Evolutionary conservation across 2,113 vertebrate species (phyloP).

Genomic region (Myxocyprinus asiaticus): DNA sequence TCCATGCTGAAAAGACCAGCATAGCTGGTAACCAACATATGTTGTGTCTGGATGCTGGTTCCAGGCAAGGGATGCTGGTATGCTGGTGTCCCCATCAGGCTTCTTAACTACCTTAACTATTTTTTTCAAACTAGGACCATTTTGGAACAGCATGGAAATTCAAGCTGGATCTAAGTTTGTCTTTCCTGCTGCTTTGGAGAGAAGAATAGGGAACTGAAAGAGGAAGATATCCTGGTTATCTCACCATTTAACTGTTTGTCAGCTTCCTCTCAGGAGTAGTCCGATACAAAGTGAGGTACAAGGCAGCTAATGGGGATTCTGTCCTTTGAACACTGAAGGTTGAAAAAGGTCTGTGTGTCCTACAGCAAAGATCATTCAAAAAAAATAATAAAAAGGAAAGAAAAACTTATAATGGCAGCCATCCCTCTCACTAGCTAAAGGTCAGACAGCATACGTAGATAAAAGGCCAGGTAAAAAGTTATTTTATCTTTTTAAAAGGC

Average conservation of each 20-base stretch:
- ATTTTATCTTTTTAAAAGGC: slow-evolving; percentile 46
- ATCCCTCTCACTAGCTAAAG: slow-evolving; percentile 62
- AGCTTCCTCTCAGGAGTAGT: slow-evolving; percentile 40
- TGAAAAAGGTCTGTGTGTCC: slow-evolving; percentile 64
- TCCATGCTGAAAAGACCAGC: too few species aligned
- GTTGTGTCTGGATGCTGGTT: too few species aligned
- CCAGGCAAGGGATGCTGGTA: too few species aligned
- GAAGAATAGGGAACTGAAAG: too few species aligned
- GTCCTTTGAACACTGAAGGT: slow-evolving; percentile 63
- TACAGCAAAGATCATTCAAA: slow-evolving; percentile 55
- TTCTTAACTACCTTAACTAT: too few species aligned
- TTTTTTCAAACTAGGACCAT: too few species aligned
- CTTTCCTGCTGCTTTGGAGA: too few species aligned
- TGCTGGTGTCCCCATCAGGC: too few species aligned
- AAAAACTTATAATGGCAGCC: slow-evolving; percentile 56
- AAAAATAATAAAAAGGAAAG: slow-evolving; percentile 8
- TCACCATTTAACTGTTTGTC: slow-evolving; percentile 38
- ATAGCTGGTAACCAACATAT: too few species aligned
- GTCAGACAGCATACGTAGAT: slow-evolving; percentile 64
- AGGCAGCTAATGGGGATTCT: slow-evolving; percentile 52
- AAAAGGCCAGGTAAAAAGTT: slow-evolving; percentile 52
- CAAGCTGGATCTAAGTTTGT: too few species aligned
- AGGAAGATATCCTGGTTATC: too few species aligned
- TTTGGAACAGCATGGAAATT: too few species aligned
- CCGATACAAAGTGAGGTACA: slow-evolving; percentile 40